Evolutionary conservation across 2,797 vertebrate genomes (phyloP), one percentile per base, ranked within the genome.

Genomic region (Takifugu ocellatus): DNA sequence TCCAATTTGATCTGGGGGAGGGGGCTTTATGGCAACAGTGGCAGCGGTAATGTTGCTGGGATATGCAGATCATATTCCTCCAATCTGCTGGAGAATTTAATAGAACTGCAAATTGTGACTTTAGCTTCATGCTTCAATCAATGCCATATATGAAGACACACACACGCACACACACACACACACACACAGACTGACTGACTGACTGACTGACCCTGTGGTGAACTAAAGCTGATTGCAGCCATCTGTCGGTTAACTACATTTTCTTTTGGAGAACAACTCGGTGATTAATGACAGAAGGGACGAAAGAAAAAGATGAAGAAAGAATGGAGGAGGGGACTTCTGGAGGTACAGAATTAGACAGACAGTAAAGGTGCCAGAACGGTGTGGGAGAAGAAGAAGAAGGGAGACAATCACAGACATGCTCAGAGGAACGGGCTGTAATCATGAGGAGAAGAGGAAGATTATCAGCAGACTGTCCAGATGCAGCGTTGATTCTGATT

Each of bases 211-310:
- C 85, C 86, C n/a, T 2, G 10, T 59, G 61, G 36, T 86, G 87
- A 88, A 83, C 84, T 75, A 55, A 53, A 66, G 71, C 58, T 80
- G 82, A 87, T 81, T 87, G 74, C 77, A 82, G 69, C 82, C 79
- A 78, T 87, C 79, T 65, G 78, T 86, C 72, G 66, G 63, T 79
- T 82, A 84, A 86, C 82, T 82, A 64, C 74, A 70, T 82, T 78
- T 84, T 78, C 82, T 69, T 78, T 77, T 76, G 61, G 66, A 55
- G 63, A 69, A 72, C 71, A 77, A 77, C 66, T 63, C 1, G 14
- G 51, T 72, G 84, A 84, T 84, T 77, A 74, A 86, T 82, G 75
- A 56, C 58, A 55, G 24, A 36, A 15, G 55, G 62, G 56, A 6
- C 2, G 49, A 52, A 29, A 54, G 15, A 15, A 25, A 64, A 16